Conservation (phyloP, 1,140 invertebrate species). For the Apis cerana region DNA sequence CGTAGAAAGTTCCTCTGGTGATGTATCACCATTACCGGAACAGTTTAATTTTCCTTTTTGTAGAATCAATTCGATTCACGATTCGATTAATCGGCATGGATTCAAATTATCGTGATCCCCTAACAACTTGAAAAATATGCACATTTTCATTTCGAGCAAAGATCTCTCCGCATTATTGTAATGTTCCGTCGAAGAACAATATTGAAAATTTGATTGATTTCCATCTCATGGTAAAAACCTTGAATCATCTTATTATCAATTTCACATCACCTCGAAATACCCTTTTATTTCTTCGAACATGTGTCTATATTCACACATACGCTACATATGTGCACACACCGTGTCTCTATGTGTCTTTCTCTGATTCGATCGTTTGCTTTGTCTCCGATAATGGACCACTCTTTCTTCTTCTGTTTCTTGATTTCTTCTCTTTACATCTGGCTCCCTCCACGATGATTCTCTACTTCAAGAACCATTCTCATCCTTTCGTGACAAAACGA, state of each 20-base stretch:
- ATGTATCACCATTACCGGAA: conserved; percentile 5
- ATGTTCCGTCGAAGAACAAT: conserved; percentile 12
- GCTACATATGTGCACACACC: background rate
- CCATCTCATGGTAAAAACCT: background rate
- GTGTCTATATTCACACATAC: conserved; percentile 4
- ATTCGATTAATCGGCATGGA: conserved; percentile 7
- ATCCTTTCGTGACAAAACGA: background rate
- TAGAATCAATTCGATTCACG: background rate
- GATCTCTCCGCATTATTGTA: background rate
- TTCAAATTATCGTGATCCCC: background rate
- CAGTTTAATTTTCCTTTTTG: background rate
- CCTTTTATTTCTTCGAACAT: background rate
- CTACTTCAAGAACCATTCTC: background rate
- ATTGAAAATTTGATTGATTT: background rate
- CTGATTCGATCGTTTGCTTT: background rate
- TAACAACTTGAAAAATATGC: background rate
- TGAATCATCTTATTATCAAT: conserved; percentile 22
- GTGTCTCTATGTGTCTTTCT: background rate
- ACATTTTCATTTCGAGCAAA: background rate
- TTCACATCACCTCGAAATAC: conserved; percentile 1
- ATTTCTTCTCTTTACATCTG: conserved; percentile 3
- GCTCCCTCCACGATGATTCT: background rate
- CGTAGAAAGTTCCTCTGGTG: background rate
- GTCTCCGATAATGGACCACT: background rate
- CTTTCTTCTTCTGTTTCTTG: conserved; percentile 10